Evolutionary conservation across 2,888 invertebrate genomes (phyloP).

Genomic region (Drosophila percnosoma): DNA sequence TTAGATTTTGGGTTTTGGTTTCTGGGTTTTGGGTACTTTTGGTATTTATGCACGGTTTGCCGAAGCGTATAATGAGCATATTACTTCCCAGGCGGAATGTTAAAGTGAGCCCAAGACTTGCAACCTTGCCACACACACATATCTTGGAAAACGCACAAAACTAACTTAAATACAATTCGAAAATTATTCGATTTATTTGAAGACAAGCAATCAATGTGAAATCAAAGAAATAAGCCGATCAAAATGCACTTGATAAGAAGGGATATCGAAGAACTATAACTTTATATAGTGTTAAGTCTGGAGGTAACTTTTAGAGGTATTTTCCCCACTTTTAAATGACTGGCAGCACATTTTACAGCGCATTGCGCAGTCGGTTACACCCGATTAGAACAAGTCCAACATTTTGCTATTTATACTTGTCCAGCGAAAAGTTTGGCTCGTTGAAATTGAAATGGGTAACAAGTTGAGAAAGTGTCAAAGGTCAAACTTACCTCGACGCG

Average conservation of each 20-base stretch:
- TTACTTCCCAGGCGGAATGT: background rate
- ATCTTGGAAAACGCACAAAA: background rate
- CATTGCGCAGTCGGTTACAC: background rate
- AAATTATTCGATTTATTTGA: background rate
- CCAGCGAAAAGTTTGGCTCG: slow-evolving; percentile 10
- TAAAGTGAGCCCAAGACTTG: background rate
- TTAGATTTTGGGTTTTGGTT: background rate
- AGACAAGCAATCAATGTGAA: background rate
- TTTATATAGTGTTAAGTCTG: background rate
- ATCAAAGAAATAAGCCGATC: background rate
- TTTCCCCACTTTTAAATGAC: background rate
- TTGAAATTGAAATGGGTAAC: background rate
- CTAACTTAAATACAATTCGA: background rate
- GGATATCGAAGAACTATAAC: background rate
- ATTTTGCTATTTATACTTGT: background rate
- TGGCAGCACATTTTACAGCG: background rate
- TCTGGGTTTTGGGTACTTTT: slow-evolving; percentile 1
- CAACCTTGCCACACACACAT: background rate
- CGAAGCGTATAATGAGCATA: background rate
- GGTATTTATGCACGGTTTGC: background rate
- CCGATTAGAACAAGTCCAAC: accelerated
- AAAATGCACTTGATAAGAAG: background rate
- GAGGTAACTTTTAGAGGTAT: background rate
- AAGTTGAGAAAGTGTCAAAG: background rate
- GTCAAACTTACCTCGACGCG: slow-evolving; percentile 93